phyloP scores from a whole-genome alignment of 2,113 vertebrate species.

The Nothoprocta perdicaria region DNA sequence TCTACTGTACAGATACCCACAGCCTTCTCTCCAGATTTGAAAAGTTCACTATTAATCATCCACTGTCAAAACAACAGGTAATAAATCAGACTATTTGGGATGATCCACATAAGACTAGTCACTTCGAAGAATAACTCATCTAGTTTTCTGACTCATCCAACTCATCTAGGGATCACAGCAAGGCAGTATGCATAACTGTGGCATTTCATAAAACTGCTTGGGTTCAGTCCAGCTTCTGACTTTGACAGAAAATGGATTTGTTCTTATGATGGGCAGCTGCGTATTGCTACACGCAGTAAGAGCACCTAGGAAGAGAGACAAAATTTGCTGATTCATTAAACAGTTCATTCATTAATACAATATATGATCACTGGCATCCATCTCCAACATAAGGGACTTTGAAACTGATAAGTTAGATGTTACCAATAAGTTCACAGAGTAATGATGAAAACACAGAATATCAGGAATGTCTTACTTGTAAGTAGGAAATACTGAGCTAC shows the following conservation, averaged over 20 bases:
- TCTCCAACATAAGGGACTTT: background rate
- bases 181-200: background rate
- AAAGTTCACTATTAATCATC: background rate
- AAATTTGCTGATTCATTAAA: background rate
- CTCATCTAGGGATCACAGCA: background rate
- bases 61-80: background rate
- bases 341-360: background rate
- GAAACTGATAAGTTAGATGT: background rate
- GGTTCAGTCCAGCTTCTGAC: background rate
- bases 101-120: background rate
- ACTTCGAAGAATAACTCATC: background rate
- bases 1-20: background rate
- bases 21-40: background rate
- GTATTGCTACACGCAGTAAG: background rate
- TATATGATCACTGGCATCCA: background rate
- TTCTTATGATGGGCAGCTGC: background rate
- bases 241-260: background rate
- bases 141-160: too few species aligned
- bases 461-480: background rate
- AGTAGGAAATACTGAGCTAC: background rate
- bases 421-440: background rate
- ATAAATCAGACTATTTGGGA: background rate
- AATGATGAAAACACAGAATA: background rate
- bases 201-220: background rate
- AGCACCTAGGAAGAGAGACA: background rate